Percentiles rank a stretch among this genome's conserved stretches.
Conservation (phyloP, 2,113 vertebrate species). For the Anthoscopus minutus region DNA sequence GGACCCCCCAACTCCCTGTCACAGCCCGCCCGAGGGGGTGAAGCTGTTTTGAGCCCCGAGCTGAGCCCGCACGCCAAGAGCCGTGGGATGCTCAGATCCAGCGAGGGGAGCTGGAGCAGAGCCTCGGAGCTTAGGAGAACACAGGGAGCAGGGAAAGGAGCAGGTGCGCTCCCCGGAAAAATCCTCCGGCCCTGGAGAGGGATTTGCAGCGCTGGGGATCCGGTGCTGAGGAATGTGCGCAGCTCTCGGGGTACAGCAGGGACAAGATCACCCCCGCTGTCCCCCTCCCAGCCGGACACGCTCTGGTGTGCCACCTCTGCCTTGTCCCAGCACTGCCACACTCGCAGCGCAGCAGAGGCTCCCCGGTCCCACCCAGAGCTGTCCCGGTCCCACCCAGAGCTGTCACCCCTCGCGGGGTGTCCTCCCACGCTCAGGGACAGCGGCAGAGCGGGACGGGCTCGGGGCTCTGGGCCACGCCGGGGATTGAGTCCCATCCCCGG, state of each 20-base stretch:
- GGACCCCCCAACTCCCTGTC: neutral
- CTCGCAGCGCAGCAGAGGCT: neutral
- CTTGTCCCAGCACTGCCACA: rapidly evolving
- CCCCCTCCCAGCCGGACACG: neutral
- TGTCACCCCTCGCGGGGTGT: too few relatives aligned
- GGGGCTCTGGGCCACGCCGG: neutral
- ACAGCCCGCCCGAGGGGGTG: neutral
- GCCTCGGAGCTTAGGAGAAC: rapidly evolving
- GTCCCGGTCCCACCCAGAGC: neutral
- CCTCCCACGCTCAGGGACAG: rapidly evolving
- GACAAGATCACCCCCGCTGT: neutral
- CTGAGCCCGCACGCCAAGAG: rapidly evolving
- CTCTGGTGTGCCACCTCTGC: neutral
- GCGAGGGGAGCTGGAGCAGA: neutral
- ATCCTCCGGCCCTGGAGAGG: rapidly evolving
- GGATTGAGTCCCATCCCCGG: rapidly evolving
- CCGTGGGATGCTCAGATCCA: neutral
- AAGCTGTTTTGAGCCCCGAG: neutral
- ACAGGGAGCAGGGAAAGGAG: rapidly evolving
- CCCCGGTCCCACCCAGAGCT: neutral
- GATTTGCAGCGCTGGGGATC: neutral
- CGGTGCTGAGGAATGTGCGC: rapidly evolving
- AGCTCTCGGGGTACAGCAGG: neutral
- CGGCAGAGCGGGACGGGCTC: neutral
- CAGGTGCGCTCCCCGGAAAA: neutral